Conservation (phyloP, 2,797 vertebrate genomes). For the Platyrinchus mystaceus region DNA sequence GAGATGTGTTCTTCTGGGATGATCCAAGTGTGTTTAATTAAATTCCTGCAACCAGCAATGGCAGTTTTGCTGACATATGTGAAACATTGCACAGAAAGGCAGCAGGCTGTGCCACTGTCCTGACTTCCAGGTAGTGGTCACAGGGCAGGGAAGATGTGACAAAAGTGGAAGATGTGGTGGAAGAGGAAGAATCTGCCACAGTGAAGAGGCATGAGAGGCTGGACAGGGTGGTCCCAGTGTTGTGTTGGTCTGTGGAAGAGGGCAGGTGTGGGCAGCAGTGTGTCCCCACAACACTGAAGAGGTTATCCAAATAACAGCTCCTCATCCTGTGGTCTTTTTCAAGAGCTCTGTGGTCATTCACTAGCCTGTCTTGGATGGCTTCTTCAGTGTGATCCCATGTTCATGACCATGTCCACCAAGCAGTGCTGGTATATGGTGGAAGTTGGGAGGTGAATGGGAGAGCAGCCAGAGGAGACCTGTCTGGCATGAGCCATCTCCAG, state of each 20-base stretch:
- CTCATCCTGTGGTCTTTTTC: background rate
- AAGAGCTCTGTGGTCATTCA: background rate
- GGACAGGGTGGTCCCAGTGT: background rate
- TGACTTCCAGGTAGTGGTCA: background rate
- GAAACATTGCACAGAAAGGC: background rate
- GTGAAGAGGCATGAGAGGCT: background rate
- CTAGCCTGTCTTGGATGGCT: background rate
- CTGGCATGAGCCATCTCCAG: background rate
- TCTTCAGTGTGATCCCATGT: background rate
- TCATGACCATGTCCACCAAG: background rate
- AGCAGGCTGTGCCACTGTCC: background rate
- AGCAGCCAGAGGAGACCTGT: fast-evolving
- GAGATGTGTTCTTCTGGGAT: background rate
- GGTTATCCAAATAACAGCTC: fast-evolving
- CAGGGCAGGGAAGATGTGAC: fast-evolving
- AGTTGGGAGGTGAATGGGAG: fast-evolving
- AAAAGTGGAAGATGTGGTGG: background rate
- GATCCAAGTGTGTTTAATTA: background rate
- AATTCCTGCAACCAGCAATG: background rate
- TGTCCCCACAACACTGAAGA: fast-evolving
- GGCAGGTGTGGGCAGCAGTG: background rate
- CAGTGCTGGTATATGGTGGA: background rate
- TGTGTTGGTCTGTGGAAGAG: background rate
- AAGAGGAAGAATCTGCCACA: background rate
- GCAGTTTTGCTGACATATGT: background rate